phyloP scores from a whole-genome alignment of 2,888 invertebrate species.

The Morpho achilles region DNA sequence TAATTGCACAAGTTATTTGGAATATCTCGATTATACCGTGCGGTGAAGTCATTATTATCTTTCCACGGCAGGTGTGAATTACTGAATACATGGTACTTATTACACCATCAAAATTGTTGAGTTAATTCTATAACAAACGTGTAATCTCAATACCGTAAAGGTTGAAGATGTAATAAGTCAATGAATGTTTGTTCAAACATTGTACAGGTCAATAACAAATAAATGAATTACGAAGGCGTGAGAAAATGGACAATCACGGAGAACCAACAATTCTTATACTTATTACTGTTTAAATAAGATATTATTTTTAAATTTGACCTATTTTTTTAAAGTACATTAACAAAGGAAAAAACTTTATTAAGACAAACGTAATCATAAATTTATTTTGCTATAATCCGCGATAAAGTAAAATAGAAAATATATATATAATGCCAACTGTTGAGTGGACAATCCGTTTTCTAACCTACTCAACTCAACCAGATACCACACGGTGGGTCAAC shows the following conservation, averaged over 20 bases:
- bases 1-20: neutral
- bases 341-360: too few species aligned
- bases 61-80: constrained; percentile 11
- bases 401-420: too few species aligned
- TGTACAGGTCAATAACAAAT: constrained; percentile 6
- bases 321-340: too few species aligned
- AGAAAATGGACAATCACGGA: constrained; percentile 5
- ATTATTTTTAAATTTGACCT: too few species aligned
- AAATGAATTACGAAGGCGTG: constrained; percentile 4
- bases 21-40: neutral
- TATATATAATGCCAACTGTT: too few species aligned
- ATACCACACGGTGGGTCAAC: too few species aligned
- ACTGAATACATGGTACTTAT: constrained; percentile 2
- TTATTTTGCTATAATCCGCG: too few species aligned
- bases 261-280: too few species aligned
- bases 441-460: too few species aligned
- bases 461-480: too few species aligned
- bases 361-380: too few species aligned
- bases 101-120: constrained; percentile 3
- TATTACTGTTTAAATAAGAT: too few species aligned
- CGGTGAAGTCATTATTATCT: constrained; percentile 8
- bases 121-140: constrained; percentile 11
- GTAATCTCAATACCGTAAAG: constrained; percentile 8
- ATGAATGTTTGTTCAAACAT: neutral
- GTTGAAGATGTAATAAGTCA: constrained; percentile 2